phyloP scores from a whole-genome alignment of 2,888 invertebrate species.

The Lycia hirtaria region DNA sequence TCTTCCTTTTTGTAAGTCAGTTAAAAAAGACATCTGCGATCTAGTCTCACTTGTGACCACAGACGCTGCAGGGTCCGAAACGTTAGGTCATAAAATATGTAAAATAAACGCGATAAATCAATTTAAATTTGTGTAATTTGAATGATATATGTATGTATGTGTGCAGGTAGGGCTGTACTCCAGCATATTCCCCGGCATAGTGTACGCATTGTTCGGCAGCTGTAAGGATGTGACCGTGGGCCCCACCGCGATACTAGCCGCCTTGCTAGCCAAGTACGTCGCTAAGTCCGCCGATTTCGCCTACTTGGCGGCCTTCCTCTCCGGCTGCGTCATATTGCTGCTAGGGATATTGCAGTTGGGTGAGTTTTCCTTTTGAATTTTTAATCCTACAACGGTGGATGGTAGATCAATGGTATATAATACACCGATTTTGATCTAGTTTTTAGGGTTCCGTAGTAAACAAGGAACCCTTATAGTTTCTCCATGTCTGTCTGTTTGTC shows the following conservation, averaged over 20 bases:
- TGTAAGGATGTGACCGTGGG: conserved; percentile 92
- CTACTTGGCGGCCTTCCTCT: conserved; percentile 89
- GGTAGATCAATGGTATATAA: no score
- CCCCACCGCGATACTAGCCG: conserved; percentile 95
- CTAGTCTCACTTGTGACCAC: no score
- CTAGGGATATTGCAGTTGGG: conserved; percentile 90
- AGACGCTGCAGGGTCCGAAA: no score
- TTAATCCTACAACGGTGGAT: conserved; percentile 7
- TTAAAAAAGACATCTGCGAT: no score
- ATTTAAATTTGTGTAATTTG: neutral
- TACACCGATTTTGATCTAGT: neutral
- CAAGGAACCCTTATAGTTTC: no score
- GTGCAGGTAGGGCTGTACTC: conserved; percentile 95
- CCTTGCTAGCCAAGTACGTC: conserved; percentile 91
- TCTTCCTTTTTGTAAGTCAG: no score
- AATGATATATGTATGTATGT: neutral
- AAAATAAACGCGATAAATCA: neutral
- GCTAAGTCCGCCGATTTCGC: conserved; percentile 89
- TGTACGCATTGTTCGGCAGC: conserved; percentile 95
- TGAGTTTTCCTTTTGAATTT: conserved; percentile 43
- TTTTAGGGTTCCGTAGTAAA: no score
- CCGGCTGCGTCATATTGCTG: conserved; percentile 89
- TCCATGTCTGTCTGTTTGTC: no score
- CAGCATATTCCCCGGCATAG: conserved; percentile 95
- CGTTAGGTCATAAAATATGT: no score